A percentile compares a stretch with the other conserved stretches of the same genome.
phyloP scores from a whole-genome alignment of 2,797 vertebrate genomes.

The Myotis pilosus region DNA sequence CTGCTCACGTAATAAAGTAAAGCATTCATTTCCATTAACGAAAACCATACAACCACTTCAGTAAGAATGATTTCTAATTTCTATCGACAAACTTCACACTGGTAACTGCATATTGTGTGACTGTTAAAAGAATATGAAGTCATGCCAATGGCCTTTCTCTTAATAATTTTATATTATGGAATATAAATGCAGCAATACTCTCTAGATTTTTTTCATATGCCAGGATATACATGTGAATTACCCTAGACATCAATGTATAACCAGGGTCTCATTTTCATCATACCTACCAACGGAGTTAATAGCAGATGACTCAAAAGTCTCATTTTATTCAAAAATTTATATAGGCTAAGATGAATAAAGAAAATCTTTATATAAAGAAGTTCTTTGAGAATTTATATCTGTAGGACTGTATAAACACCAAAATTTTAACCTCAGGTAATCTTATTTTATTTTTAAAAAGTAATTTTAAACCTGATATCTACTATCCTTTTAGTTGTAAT shows the following conservation, averaged over 20 bases:
- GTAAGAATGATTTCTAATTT: conserved; percentile 55
- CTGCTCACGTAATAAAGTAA: not conserved
- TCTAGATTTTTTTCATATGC: conserved; percentile 14
- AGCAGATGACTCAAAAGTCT: conserved; percentile 18
- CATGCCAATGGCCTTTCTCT: not conserved
- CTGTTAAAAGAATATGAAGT: not conserved
- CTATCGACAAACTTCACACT: not conserved
- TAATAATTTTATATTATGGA: conserved; percentile 30
- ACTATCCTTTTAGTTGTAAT: not conserved
- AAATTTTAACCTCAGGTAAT: conserved; percentile 3
- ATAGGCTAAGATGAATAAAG: not conserved
- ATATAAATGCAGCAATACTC: not conserved
- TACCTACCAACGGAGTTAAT: not conserved
- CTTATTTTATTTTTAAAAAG: conserved; percentile 37
- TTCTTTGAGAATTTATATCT: conserved; percentile 28
- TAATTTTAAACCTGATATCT: conserved; percentile 21
- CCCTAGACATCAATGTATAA: not conserved
- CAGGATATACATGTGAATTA: not conserved
- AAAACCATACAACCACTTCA: not conserved
- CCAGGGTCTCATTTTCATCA: not conserved
- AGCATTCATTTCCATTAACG: not conserved
- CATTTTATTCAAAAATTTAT: conserved; percentile 23
- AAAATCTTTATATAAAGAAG: conserved; percentile 28
- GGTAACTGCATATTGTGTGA: not conserved
- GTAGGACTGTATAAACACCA: not conserved